Evolutionary conservation across 2,113 vertebrate species (phyloP), one percentile per base, ranked within the genome.

Genomic region (Clarias gariepinus): DNA sequence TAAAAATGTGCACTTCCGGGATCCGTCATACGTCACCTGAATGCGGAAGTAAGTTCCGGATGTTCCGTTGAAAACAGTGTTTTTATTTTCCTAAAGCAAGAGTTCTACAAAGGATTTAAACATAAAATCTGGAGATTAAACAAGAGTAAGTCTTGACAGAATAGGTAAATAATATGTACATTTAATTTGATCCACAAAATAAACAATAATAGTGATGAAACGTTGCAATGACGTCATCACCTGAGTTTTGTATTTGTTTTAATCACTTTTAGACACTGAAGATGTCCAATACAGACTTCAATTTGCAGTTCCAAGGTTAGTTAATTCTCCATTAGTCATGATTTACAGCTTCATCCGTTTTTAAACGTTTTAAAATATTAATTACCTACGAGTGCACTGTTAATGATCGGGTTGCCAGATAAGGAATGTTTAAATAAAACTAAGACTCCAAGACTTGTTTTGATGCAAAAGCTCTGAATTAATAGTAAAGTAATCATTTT

Each of bases 261-360:
- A 23, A 58, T 19, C 19, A 61, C 53, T 11, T 79, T 1, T 21
- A 69, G 47, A 78, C 13, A 18, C 47, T 11, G 82, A 57, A 63
- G 57, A 91, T 91, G 90, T 73, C 78, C 47, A 87, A 64, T 21
- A 57, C 64, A 19, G 89, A 90, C 57, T 89, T 89, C 25, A 58
- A 76, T 9, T 76, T 97, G 68, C 94, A 94, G 16, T 97, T 97
- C 87, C 94, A 95, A 94, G 96, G 96, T 96, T 89, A 86, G 88
- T 76, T 0, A 0, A 33, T 19, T 18, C 80, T 71, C 25, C 23
- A 19, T 9, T 2, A 61, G 60, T n/a, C 25, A 11, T 63, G 61
- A 63, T 25, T 25, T 9, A 66, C n/a, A 66, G 13, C 25, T 47
- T 47, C 47, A 47, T 47, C 47, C 7, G 13, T 66, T 66, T 28